phyloP scores from a whole-genome alignment of 1,140 invertebrate genomes.

The Apis cerana region DNA sequence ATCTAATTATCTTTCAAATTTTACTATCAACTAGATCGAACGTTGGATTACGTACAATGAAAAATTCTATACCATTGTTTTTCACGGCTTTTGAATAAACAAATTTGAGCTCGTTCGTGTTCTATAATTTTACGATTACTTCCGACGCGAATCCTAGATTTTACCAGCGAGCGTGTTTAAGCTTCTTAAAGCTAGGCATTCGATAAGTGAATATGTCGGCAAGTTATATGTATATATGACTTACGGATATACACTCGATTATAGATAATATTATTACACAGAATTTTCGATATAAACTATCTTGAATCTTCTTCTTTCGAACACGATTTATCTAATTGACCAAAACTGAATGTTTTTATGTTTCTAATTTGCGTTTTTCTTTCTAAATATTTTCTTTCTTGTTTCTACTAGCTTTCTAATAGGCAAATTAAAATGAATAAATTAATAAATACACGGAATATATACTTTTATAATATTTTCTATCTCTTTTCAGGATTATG shows the following conservation, averaged over 20 bases:
- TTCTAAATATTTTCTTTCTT: too few relatives aligned
- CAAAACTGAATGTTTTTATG: not conserved
- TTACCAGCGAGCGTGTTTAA: slow-evolving; percentile 30
- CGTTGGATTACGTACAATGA: not conserved
- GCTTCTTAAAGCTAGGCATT: slow-evolving; percentile 23
- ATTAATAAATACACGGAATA: not conserved
- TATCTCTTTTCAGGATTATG: slow-evolving; percentile 23
- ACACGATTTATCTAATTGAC: too few relatives aligned
- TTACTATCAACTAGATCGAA: not conserved
- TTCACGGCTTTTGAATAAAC: slow-evolving; percentile 6
- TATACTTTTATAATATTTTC: slow-evolving; percentile 33
- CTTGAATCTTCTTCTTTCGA: not conserved
- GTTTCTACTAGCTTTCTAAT: too few relatives aligned
- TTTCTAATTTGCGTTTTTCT: too few relatives aligned
- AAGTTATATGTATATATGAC: not conserved
- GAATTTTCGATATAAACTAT: not conserved
- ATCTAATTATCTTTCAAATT: not conserved
- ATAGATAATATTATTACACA: not conserved
- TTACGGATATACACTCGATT: not conserved
- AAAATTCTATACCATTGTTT: not conserved
- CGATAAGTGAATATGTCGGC: slow-evolving; percentile 13
- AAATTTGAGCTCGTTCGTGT: not conserved
- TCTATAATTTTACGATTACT: slow-evolving; percentile 19
- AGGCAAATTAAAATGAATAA: not conserved
- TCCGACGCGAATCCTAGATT: not conserved